Base-by-base conservation (phyloP, 2,888 invertebrate genomes). In the Spodoptera exigua region DNA sequence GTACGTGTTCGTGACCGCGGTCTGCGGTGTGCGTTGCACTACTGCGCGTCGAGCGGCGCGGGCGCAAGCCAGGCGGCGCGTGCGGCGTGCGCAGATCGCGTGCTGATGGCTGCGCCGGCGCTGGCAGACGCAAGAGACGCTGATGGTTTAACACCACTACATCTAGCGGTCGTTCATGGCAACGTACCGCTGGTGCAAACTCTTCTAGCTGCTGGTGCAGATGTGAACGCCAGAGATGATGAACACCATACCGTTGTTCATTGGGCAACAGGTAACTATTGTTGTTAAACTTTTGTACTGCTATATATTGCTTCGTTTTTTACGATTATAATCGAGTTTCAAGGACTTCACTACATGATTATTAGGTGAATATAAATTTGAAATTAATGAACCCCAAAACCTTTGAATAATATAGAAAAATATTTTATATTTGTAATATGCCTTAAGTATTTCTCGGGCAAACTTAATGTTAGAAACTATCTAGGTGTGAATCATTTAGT, bases 211-310 rank as follows among this genome's bases (percentile, higher is more conserved):
- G 97, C 97, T 76, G 97, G 98, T 39, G 99, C 99, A 9, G 97
- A 99, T 84, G 96, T 99, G 70, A 97, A 97, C 88, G 97, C 98
- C 44, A 95, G 97, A 73, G 99, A 99, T 89, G 96, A 97, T 81
- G 99, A 99, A 87, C 97, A 97, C 62, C 99, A 99, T 88, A 98
- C 99, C 2, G 97, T 98, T 44, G 97, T 99, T 10, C 99, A 99
- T 89, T 99, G 99, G 99, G 99, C 99, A 14, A 98, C 99, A 72
- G 99, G 99, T 99, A 88, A 92, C 92, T 81, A 36, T 54, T 69
- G 0, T 13, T 12, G 7, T 17, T 17, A 35, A 5, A 27, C 27
- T 27, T 18, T 27, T 27, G 9, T n/a, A n/a, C n/a, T n/a, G n/a
- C n/a, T n/a, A n/a, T n/a, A 27, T 1, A 9, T 7, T 9, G 7